Percentiles rank a stretch among this genome's conserved stretches.
Evolutionary conservation across 2,113 vertebrate genomes (phyloP).

Genomic region (Phyllostomus hastatus): DNA sequence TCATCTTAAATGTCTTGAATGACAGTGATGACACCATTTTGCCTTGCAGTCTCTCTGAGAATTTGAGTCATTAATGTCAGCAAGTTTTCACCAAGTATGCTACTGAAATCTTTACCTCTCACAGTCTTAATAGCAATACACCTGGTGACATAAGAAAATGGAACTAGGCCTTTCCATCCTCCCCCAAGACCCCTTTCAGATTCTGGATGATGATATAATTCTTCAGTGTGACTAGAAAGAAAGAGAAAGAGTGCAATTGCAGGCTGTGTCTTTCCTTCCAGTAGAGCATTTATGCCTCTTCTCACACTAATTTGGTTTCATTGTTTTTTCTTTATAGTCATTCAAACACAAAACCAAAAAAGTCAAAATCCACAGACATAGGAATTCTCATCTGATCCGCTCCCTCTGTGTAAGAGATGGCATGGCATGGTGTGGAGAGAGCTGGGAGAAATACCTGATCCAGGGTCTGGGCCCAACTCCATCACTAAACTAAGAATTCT

Average conservation of each 20-base stretch:
- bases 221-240: neutral
- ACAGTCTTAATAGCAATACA: slow-evolving; percentile 35
- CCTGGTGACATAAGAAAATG: slow-evolving; percentile 38
- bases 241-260: neutral
- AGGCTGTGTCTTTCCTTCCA: neutral
- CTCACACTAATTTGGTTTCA: neutral
- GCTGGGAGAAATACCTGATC: neutral
- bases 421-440: neutral
- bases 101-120: slow-evolving; percentile 42
- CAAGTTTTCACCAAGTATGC: slow-evolving; percentile 61
- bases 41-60: slow-evolving; percentile 43
- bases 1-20: slow-evolving; percentile 54
- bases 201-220: neutral
- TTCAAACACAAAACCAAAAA: neutral
- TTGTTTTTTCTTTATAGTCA: neutral
- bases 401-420: neutral
- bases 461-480: neutral
- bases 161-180: neutral
- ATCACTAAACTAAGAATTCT: neutral
- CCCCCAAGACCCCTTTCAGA: neutral
- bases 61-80: slow-evolving; percentile 70
- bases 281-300: neutral
- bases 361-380: neutral
- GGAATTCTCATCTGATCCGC: neutral
- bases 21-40: slow-evolving; percentile 70